A percentile compares a stretch with the other conserved stretches of the same genome.
These are phyloP conservation scores for Panzeria rudis DNA, from an alignment of 2,888 invertebrate species.

Conservation along the genomic window DNA sequence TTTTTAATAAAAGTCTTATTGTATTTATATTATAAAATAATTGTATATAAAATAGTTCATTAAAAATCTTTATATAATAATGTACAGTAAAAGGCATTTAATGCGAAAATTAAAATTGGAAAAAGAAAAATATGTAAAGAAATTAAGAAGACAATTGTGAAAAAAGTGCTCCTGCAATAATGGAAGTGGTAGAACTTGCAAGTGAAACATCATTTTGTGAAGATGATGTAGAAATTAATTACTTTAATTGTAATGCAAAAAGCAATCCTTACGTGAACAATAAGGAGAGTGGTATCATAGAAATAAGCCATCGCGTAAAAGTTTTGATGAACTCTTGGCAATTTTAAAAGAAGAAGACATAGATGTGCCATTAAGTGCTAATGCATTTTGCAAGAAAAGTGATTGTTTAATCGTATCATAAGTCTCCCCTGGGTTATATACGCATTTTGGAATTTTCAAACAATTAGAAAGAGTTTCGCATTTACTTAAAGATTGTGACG, in stretches of 20 bases:
- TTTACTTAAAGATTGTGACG: constrained; percentile 41
- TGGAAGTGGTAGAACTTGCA: constrained; percentile 38
- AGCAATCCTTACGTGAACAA: constrained; percentile 42
- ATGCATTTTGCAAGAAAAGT: constrained; percentile 29
- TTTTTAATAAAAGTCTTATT: no score
- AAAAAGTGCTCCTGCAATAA: constrained; percentile 33
- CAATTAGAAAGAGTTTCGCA: not conserved
- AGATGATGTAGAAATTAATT: constrained; percentile 12
- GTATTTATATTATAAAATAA: no score
- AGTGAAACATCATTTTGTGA: not conserved
- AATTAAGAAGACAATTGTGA: constrained; percentile 25
- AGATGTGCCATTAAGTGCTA: no score
- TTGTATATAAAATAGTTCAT: constrained; percentile 27
- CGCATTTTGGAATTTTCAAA: constrained; percentile 5
- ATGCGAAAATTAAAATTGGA: constrained; percentile 25
- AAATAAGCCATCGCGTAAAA: not conserved
- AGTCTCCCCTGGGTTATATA: constrained; percentile 29
- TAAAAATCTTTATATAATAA: constrained; percentile 5
- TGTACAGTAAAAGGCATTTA: constrained; percentile 27
- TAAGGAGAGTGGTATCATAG: constrained; percentile 49
- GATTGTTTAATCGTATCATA: constrained; percentile 23
- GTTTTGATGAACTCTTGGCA: no score
- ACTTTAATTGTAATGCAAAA: constrained; percentile 13
- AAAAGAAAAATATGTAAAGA: constrained; percentile 19
- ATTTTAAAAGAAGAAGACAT: no score